Base-by-base conservation (phyloP, 2,888 invertebrate genomes). In the Andrena trimmerana region DNA sequence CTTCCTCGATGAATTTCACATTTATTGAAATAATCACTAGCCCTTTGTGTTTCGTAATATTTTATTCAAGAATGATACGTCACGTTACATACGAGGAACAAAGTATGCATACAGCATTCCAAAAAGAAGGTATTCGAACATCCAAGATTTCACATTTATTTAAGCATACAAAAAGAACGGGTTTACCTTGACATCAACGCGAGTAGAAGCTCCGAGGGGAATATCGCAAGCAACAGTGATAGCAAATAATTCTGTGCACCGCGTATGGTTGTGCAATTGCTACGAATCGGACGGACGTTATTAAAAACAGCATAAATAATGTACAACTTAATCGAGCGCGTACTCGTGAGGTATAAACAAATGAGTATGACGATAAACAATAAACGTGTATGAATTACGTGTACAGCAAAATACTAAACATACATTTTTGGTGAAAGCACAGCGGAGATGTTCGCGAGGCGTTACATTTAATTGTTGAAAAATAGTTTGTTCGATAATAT, bases 241-340 rank as follows among this genome's bases (percentile, higher is more conserved):
- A 33, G 42, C 27, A 42, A 42, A 16, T 33, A 52, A 48, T 52
- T 5, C 42, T 36, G 70, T 81, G 81, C 66, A 54, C 50, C 59
- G 54, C 57, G 20, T 62, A 67, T 24, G n/a, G 10, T 70, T 54
- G 69, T 31, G 33, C 33, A 16, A 24, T 48, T n/a, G 31, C 48
- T 24, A 29, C 54, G 67, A 81, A n/a, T 68, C 75, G 82, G 82
- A 83, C 76, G 82, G 82, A 82, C 60, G 29, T 62, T 50, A 52
- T 68, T 42, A 52, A 48, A 72, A 31, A 57, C 31, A 52, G 42
- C 59, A 71, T 81, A 82, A 83, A 81, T 81, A 81, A 70, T 70
- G 52, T 69, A 63, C 36, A 68, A 42, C 82, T 72, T 77, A 73
- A 16, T 50, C 75, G 81, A 67, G 33, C 67, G 59, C 27, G 31